Evolutionary conservation across 2,113 vertebrate genomes (phyloP).

Genomic region (Clarias gariepinus): DNA sequence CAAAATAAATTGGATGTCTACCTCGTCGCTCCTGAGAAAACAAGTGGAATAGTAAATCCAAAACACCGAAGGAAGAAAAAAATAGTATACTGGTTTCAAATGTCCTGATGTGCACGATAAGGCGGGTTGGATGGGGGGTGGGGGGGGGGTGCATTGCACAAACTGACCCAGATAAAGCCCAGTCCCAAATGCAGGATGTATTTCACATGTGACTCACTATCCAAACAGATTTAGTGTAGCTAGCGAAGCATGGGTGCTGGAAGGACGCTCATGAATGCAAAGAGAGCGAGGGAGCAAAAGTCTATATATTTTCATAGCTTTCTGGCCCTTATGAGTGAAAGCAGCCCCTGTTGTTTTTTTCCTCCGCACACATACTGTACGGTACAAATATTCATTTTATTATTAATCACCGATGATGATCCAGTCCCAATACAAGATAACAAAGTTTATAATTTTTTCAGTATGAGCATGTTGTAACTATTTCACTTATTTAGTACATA

Average conservation of each 20-base stretch:
- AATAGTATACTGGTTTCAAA: not conserved
- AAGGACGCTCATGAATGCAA: conserved; percentile 20
- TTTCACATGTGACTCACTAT: conserved; percentile 36
- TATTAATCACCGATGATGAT: too few species aligned
- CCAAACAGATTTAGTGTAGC: conserved; percentile 17
- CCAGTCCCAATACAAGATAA: too few species aligned
- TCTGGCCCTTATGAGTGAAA: not conserved
- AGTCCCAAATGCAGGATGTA: conserved; percentile 16
- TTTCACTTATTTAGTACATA: too few species aligned
- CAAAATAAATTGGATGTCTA: conserved; percentile 29
- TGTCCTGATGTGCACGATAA: not conserved
- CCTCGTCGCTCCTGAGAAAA: not conserved
- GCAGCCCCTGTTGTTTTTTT: too few species aligned
- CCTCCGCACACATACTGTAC: too few species aligned
- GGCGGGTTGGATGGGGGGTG: too few species aligned
- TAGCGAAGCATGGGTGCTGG: not conserved
- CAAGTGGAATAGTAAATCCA: conserved; percentile 20
- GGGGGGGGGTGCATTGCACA: not conserved
- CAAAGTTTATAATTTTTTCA: too few species aligned
- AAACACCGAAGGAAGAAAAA: not conserved
- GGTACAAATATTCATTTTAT: too few species aligned
- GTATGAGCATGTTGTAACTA: not conserved
- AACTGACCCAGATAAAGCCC: conserved; percentile 35
- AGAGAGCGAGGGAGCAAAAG: not conserved
- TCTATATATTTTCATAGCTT: not conserved